Evolutionary conservation across 2,888 invertebrate species (phyloP).

Genomic region (Clivina fossor): DNA sequence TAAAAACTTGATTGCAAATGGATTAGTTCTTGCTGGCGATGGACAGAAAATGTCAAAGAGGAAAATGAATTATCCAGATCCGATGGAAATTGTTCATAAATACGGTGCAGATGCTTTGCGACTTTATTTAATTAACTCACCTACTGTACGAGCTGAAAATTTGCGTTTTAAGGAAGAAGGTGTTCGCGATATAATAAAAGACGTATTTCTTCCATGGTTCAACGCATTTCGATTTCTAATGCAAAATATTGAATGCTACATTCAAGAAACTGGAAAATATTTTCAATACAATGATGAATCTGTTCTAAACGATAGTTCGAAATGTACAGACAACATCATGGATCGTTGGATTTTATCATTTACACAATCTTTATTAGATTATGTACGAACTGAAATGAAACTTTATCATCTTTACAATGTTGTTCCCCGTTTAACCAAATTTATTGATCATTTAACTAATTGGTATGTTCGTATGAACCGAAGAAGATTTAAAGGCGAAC

Average conservation of each 20-base stretch:
- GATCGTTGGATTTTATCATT: slow-evolving; percentile 97
- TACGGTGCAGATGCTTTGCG: slow-evolving; percentile 97
- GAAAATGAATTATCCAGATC: slow-evolving; percentile 98
- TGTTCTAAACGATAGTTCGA: slow-evolving; percentile 38
- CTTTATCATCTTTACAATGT: slow-evolving; percentile 95
- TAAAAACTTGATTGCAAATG: slow-evolving; percentile 96
- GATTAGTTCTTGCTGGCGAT: slow-evolving; percentile 90
- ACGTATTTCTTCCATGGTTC: slow-evolving; percentile 97
- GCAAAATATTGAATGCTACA: slow-evolving; percentile 86
- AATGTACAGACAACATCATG: slow-evolving; percentile 73
- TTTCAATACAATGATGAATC: slow-evolving; percentile 52
- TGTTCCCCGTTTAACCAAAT: slow-evolving; percentile 89
- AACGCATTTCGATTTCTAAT: slow-evolving; percentile 91
- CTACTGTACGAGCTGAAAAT: slow-evolving; percentile 96
- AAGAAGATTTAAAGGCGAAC: slow-evolving; percentile 90
- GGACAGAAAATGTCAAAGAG: slow-evolving; percentile 99
- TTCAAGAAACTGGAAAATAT: slow-evolving; percentile 58
- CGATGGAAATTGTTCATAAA: slow-evolving; percentile 83
- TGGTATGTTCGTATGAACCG: slow-evolving; percentile 99
- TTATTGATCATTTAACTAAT: slow-evolving; percentile 96
- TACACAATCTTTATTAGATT: slow-evolving; percentile 88
- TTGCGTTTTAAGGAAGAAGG: slow-evolving; percentile 97
- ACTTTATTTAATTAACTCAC: slow-evolving; percentile 95
- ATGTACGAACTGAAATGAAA: slow-evolving; percentile 90
- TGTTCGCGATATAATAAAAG: slow-evolving; percentile 93